Evolutionary conservation across 2,888 invertebrate species (phyloP).

Genomic region (Automeris io): DNA sequence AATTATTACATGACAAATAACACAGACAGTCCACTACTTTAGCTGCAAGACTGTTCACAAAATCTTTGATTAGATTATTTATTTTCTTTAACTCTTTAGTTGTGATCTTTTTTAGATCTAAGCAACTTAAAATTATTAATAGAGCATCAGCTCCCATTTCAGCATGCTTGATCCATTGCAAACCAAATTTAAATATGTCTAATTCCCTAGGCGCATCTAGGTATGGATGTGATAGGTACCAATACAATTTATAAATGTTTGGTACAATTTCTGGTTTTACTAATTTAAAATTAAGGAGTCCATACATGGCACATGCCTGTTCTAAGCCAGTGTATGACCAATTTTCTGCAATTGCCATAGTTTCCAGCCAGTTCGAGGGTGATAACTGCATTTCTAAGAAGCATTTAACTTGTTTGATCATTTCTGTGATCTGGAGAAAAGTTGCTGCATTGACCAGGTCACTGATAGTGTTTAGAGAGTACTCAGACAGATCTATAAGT

Average conservation of each 20-base stretch:
- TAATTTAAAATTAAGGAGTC: slow-evolving; percentile 44
- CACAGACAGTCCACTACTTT: slow-evolving; percentile 46
- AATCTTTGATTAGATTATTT: slow-evolving; percentile 25
- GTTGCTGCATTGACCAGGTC: slow-evolving; percentile 52
- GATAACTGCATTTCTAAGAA: slow-evolving; percentile 42
- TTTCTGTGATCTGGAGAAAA: slow-evolving; percentile 58
- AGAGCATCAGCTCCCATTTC: slow-evolving; percentile 47
- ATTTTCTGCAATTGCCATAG: slow-evolving; percentile 47
- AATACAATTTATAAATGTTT: slow-evolving; percentile 43
- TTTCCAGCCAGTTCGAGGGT: slow-evolving; percentile 47
- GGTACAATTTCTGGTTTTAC: slow-evolving; percentile 47
- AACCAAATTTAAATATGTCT: slow-evolving; percentile 55
- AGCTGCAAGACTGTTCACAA: slow-evolving; percentile 37
- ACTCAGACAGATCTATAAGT: slow-evolving; percentile 47
- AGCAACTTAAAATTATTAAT: slow-evolving; percentile 47
- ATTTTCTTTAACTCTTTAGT: slow-evolving; percentile 37
- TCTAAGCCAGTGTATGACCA: slow-evolving; percentile 40
- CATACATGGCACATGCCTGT: slow-evolving; percentile 38
- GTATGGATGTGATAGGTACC: slow-evolving; percentile 63
- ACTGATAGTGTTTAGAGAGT: slow-evolving; percentile 33
- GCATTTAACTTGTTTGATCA: slow-evolving; percentile 55
- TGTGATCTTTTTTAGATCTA: slow-evolving; percentile 43
- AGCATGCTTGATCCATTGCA: slow-evolving; percentile 42
- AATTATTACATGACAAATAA: slow-evolving; percentile 23
- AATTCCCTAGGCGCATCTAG: slow-evolving; percentile 44